Evolutionary conservation across 2,797 vertebrate genomes (phyloP), one percentile per base, ranked within the genome.

Genomic region (Cirrhinus molitorella): DNA sequence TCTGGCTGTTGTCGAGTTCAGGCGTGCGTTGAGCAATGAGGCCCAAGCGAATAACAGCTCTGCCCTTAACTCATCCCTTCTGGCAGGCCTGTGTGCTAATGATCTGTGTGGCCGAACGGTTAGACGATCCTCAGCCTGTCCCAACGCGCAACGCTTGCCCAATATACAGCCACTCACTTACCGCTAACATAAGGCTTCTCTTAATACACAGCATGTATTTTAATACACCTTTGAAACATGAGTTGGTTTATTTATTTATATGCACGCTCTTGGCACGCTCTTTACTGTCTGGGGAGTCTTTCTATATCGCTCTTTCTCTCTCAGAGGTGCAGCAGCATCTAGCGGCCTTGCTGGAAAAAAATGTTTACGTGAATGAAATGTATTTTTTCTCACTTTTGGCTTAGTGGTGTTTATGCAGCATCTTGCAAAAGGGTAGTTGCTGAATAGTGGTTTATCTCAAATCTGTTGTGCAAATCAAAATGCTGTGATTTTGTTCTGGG

Each of bases 141-240:
- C 76, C 76, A 49, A 45, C 9, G 47, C 21, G 14, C 37, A 55
- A 4, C 11, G 25, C 49, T 66, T 51, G 45, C 77, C 57, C 66
- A 72, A 72, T 72, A 72, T 34, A 47, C 68, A 61, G 19, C 34
- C 80, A 83, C 80, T 83, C 80, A 75, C 80, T 83, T 75, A 83
- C 80, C 71, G 23, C 71, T 61, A 81, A 81, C 72, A 53, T 66
- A n/a, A 19, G 74, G 34, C 77, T 63, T 76, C 80, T 85, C 78
- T 82, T 85, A 85, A 85, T 87, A 85, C 79, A 63, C 65, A 28
- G 21, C 40, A 47, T 83, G 86, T 83, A 80, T 87, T 85, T 85
- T 83, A 86, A 88, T 79, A 79, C 78, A 85, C n/a, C 76, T 79
- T 63, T 83, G 87, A 85, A 86, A 85, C 80, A 67, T 21, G 80